Evolutionary conservation across 2,113 vertebrate species (phyloP).

Genomic region (Orthonyx spaldingii): DNA sequence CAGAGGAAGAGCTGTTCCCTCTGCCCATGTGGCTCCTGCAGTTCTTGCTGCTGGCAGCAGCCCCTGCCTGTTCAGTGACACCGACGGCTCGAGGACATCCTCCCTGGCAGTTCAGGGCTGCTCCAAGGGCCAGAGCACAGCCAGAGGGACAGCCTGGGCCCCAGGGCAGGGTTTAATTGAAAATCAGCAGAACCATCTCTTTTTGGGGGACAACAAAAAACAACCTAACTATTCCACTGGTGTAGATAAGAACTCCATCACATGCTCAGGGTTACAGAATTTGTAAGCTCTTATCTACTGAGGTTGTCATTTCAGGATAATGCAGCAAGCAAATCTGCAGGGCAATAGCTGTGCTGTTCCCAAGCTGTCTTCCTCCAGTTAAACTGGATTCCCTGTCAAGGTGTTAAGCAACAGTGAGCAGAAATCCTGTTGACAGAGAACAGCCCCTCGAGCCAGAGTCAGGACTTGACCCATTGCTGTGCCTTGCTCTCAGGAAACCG

Average conservation of each 20-base stretch:
- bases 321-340: background rate
- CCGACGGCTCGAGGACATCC: rapidly evolving
- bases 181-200: background rate
- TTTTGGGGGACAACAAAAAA: background rate
- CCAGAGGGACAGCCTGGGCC: background rate
- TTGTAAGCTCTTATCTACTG: background rate
- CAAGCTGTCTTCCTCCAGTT: background rate
- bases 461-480: background rate
- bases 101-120: rapidly evolving
- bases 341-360: background rate
- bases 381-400: background rate
- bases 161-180: background rate
- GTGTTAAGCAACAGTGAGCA: background rate
- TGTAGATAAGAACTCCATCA: background rate
- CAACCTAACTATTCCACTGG: background rate
- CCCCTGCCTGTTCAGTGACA: background rate
- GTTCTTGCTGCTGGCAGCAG: rapidly evolving
- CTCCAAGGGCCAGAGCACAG: background rate
- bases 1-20: background rate
- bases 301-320: background rate
- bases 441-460: background rate
- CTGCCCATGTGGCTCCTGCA: background rate
- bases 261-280: background rate
- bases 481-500: background rate
- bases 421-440: background rate